These are phyloP conservation scores for Rhynchotus rufescens DNA, from an alignment of 2,797 vertebrate genomes.

Conservation along the genomic window DNA sequence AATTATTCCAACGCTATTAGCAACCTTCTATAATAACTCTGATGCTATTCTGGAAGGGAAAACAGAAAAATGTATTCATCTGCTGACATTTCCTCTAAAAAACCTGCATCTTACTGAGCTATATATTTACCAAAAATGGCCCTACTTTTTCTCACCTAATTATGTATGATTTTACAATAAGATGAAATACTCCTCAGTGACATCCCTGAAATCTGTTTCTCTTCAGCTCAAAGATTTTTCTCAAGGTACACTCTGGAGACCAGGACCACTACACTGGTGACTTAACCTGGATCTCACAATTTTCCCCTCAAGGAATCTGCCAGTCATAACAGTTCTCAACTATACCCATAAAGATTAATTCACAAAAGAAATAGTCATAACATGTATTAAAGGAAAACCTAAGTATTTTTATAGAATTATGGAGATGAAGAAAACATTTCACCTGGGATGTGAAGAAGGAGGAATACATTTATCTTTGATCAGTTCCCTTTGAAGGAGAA, in stretches of 20 bases:
- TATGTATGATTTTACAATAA: not conserved
- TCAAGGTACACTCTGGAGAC: not conserved
- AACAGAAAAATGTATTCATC: not conserved
- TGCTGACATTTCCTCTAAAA: not conserved
- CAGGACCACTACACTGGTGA: not conserved
- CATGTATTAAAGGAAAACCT: conserved; percentile 58
- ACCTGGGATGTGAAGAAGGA: conserved; percentile 52
- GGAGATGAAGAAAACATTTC: conserved; percentile 28
- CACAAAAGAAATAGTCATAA: conserved; percentile 37
- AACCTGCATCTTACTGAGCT: fast-evolving
- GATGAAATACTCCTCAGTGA: not conserved
- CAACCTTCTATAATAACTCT: not conserved
- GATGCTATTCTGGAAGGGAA: not conserved
- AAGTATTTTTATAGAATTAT: conserved; percentile 38
- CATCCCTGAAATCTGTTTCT: not conserved
- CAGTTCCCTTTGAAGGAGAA: not conserved
- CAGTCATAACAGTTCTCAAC: conserved; percentile 33
- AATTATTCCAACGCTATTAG: not conserved
- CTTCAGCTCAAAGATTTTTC: not conserved
- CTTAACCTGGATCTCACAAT: not conserved
- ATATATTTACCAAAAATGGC: not conserved
- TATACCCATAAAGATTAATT: conserved; percentile 32
- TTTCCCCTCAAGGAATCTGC: conserved; percentile 51
- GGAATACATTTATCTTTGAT: not conserved
- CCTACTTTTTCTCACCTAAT: not conserved